Evolutionary conservation across 2,888 invertebrate genomes (phyloP), one percentile per base, ranked within the genome.

Genomic region (Andrena camellia): DNA sequence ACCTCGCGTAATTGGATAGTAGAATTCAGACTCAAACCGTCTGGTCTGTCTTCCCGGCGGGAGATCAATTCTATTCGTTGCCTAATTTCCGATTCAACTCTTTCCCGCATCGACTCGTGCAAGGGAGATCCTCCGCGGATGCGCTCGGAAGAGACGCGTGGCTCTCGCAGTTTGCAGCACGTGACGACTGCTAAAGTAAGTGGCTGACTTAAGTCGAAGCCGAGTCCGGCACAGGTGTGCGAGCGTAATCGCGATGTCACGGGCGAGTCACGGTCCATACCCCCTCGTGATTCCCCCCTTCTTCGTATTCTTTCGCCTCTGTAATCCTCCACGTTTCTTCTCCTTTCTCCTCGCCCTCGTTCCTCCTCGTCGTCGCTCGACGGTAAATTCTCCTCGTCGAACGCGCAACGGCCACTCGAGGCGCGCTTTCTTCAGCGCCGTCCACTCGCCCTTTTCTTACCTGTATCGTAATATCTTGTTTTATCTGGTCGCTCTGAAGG

Each of bases 231-330:
- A 92, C 93, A 93, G 92, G 93, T 93, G 93, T 91, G 92, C 93
- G 92, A 92, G 89, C 88, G 92, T 92, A 93, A 93, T 93, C 93
- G 92, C 93, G 91, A 92, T 93, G 93, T 93, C 93, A 93, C 91
- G 93, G 92, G 77, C 92, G 87, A 92, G 92, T 90, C 92, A 91
- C 92, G 91, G 91, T 88, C 91, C 88, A 87, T 88, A 79, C 59
- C 69, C 77, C 77, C 81, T 74, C 52, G 33, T 63, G 64, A 67
- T 79, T 42, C 64, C 35, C 72, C 57, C 54, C 59, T 59, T 72
- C 69, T 35, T 67, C 68, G 68, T 10, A 26, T 57, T 84, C 84
- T 70, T 71, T 78, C 59, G 83, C 81, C 60, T 33, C 54, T 20
- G 29, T 48, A 13, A 60, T 64, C 79, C 79, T 82, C 67, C 54